Conservation (phyloP, 2,113 vertebrate species). For the Delphinapterus leucas region DNA sequence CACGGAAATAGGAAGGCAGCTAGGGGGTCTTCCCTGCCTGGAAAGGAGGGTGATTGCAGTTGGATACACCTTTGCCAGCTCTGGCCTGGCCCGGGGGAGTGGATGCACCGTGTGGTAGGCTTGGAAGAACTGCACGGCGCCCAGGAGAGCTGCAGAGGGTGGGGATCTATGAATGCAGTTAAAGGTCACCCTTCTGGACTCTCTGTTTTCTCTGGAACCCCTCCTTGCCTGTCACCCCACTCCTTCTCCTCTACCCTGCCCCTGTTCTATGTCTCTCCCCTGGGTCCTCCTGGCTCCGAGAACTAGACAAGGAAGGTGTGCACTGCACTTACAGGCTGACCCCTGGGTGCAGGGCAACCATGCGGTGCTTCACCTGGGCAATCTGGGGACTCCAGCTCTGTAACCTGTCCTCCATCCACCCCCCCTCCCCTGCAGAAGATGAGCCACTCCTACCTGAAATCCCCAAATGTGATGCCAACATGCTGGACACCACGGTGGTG, state of each 20-base stretch:
- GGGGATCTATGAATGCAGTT: background rate
- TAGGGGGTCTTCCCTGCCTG: background rate
- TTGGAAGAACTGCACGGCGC: background rate
- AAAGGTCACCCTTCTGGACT: background rate
- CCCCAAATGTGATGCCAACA: conserved; percentile 62
- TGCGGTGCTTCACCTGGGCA: background rate
- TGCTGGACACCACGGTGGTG: conserved; percentile 79
- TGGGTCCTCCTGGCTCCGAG: background rate
- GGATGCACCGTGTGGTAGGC: background rate
- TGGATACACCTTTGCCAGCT: background rate
- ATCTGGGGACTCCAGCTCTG: background rate
- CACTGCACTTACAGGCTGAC: background rate
- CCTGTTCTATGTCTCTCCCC: background rate
- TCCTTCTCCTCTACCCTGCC: background rate
- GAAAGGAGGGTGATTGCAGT: background rate
- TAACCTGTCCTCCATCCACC: background rate
- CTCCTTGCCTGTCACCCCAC: background rate
- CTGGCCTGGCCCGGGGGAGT: no score
- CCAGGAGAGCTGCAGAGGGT: background rate
- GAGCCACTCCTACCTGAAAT: conserved; percentile 70
- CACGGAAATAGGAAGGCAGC: background rate
- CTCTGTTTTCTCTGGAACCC: background rate
- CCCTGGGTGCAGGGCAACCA: background rate
- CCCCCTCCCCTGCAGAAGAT: conserved; percentile 73
- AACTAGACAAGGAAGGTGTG: background rate